These are phyloP conservation scores for Turdus rufiventris DNA, from an alignment of 2,113 vertebrate genomes.

Conservation along the genomic window DNA sequence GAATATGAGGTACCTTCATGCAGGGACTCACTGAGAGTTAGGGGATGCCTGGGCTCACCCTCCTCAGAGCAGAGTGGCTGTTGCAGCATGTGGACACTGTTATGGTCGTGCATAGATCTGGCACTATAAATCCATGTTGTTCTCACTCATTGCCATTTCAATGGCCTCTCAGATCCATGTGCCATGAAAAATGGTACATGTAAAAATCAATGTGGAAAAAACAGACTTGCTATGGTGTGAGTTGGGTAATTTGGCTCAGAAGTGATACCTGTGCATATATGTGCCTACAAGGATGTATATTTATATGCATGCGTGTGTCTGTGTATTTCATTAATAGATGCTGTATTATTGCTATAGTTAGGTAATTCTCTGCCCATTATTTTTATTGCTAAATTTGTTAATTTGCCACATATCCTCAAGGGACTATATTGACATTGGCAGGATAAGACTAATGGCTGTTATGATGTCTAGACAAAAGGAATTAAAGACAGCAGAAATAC, in stretches of 20 bases:
- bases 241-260: neutral
- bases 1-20: neutral
- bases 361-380: neutral
- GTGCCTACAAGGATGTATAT: neutral
- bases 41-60: neutral
- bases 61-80: neutral
- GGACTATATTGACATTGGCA: conserved; percentile 11
- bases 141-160: neutral
- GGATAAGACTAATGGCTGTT: neutral
- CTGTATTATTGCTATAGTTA: neutral
- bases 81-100: rapidly evolving
- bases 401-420: neutral
- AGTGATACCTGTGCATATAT: neutral
- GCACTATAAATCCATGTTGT: too few species aligned
- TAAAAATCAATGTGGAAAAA: neutral
- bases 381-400: conserved; percentile 29
- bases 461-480: conserved; percentile 60
- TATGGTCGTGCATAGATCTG: neutral
- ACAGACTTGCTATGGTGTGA: neutral
- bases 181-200: neutral
- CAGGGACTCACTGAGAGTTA: neutral
- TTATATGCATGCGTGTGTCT: neutral
- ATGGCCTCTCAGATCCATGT: neutral
- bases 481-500: conserved; percentile 33
- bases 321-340: neutral